Base-by-base conservation (phyloP, 2,888 invertebrate species). In the Melanostoma scalare region DNA sequence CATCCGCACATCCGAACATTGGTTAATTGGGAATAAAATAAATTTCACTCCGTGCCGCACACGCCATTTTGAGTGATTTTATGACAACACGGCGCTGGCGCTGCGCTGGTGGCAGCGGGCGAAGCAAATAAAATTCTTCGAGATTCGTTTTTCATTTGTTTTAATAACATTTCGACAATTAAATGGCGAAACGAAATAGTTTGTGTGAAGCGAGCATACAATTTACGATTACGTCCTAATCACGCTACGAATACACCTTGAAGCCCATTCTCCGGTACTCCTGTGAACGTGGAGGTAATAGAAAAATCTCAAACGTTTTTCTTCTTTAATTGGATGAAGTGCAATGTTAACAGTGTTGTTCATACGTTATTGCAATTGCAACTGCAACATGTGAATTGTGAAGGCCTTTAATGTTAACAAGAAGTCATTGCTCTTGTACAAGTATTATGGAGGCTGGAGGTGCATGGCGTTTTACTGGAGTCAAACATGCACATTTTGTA, bases 201-300 rank as follows among this genome's bases (percentile, higher is more conserved):
- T 82, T 75, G 69, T 79, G 71, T 53, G 60, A 78, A 78, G 74
- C 71, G 61, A 67, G 79, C 84, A 67, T 79, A 65, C 50, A 79
- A 79, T 75, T 79, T 67, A 79, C 75, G 74, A 67, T 84, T 71
- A 79, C 74, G 71, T 79, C 84, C 84, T 79, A 79, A 84, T 79
- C 74, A 79, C 67, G 84, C 55, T 40, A 46, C 36, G 50, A 53
- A 38, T n/a, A 20, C 42, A 61, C 40, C 8, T 31, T 20, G 60
- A n/a, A n/a, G n/a, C n/a, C n/a, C n/a, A n/a, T n/a, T n/a, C n/a
- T n/a, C n/a, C 38, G 69, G 50, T 38, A 20, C 44, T 2, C 4
- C 3, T 6, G 46, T 9, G 9, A 20, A 20, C 38, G 4, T 5
- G 10, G 6, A 42, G 4, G 9, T 20, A 10, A 40, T 50, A 33